phyloP scores from a whole-genome alignment of 2,797 vertebrate genomes.

The Muscicapa comitata region DNA sequence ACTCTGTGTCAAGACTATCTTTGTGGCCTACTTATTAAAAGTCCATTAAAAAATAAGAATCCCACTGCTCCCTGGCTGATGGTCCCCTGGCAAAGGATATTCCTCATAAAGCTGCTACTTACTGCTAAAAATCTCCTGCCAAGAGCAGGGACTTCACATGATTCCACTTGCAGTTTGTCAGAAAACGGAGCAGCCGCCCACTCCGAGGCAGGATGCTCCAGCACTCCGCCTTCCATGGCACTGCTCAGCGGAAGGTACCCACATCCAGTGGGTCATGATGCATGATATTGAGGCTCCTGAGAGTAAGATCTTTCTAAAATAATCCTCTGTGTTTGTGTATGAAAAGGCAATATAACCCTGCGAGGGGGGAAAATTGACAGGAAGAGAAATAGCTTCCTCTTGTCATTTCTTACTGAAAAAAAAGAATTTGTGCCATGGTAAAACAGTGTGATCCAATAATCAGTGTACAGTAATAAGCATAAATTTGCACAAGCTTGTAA shows the following conservation, averaged over 20 bases:
- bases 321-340: background rate
- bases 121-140: conserved; percentile 43
- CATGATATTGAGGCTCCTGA: background rate
- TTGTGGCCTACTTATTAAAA: conserved; percentile 65
- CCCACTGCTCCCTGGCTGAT: conserved; percentile 36
- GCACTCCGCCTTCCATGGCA: fast-evolving
- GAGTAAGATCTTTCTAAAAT: background rate
- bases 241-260: background rate
- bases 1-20: conserved; percentile 36
- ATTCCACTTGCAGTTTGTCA: conserved; percentile 25
- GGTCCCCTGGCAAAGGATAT: conserved; percentile 52
- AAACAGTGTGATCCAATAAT: background rate
- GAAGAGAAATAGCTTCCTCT: background rate
- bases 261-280: background rate
- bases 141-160: background rate
- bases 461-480: background rate
- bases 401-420: background rate
- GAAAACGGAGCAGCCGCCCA: background rate
- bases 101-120: conserved; percentile 58
- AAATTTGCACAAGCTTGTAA: background rate
- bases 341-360: background rate
- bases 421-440: background rate
- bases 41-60: conserved; percentile 56
- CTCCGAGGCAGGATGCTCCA: background rate
- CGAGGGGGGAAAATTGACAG: background rate